A percentile compares a stretch with the other conserved stretches of the same genome.
phyloP scores from a whole-genome alignment of 2,113 vertebrate species.

The Tor tambroides region DNA sequence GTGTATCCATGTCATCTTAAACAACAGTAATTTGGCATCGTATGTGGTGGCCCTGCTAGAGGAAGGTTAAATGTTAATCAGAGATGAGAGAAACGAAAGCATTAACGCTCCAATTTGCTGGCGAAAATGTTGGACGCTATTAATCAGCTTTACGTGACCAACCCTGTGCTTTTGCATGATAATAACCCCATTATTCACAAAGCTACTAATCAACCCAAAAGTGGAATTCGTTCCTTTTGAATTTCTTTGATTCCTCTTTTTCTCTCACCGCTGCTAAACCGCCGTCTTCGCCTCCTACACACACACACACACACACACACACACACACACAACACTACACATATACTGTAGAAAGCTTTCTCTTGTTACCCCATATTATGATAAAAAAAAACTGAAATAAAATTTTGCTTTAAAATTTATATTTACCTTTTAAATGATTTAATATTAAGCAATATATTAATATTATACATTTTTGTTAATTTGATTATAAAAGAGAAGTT shows the following conservation, averaged over 20 bases:
- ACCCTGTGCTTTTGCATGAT: constrained; percentile 75
- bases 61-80: constrained; percentile 80
- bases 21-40: constrained; percentile 64
- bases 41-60: constrained; percentile 41
- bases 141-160: constrained; percentile 78
- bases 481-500: not conserved
- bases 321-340: not conserved
- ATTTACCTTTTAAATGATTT: no score
- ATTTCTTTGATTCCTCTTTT: constrained; percentile 64
- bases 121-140: constrained; percentile 68
- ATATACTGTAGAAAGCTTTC: not conserved
- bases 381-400: not conserved
- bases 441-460: not conserved
- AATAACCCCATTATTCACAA: constrained; percentile 77
- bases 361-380: not conserved
- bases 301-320: not conserved
- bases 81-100: constrained; percentile 65
- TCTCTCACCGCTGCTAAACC: constrained; percentile 37
- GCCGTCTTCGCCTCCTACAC: constrained; percentile 20
- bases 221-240: constrained; percentile 67
- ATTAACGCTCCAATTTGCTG: constrained; percentile 74
- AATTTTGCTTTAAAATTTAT: not conserved
- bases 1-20: constrained; percentile 52
- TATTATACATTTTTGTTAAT: not conserved
- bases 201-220: constrained; percentile 75